phyloP scores from a whole-genome alignment of 2,888 invertebrate genomes.

The Petrophora chlorosata region DNA sequence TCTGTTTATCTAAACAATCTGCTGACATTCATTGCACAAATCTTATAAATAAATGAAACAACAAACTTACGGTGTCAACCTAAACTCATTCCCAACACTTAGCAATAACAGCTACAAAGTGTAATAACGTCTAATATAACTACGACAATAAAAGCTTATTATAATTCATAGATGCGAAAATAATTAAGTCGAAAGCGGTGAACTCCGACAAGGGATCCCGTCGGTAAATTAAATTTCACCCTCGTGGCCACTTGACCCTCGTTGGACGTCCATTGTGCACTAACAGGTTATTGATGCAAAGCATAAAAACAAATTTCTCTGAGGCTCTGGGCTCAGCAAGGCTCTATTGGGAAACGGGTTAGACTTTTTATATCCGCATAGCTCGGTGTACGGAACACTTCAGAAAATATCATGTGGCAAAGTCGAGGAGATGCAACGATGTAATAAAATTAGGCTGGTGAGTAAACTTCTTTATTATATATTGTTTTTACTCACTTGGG shows the following conservation, averaged over 20 bases:
- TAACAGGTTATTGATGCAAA: slow-evolving; percentile 62
- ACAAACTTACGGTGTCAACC: neutral
- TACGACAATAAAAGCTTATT: slow-evolving; percentile 43
- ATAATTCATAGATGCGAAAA: slow-evolving; percentile 60
- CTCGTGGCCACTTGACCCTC: slow-evolving; percentile 64
- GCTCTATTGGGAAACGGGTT: slow-evolving; percentile 25
- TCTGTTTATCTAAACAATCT: too few relatives aligned
- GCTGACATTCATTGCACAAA: too few relatives aligned
- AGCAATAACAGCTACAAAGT: slow-evolving; percentile 9
- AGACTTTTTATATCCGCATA: slow-evolving; percentile 5
- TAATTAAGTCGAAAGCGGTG: slow-evolving; percentile 61
- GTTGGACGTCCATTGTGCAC: slow-evolving; percentile 60
- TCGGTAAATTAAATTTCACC: slow-evolving; percentile 67
- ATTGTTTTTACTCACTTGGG: too few relatives aligned
- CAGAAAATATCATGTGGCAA: neutral
- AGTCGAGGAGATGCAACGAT: too few relatives aligned
- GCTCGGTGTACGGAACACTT: neutral
- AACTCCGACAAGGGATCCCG: slow-evolving; percentile 50
- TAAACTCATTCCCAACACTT: neutral
- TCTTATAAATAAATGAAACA: too few relatives aligned
- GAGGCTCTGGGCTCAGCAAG: slow-evolving; percentile 25
- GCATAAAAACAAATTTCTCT: slow-evolving; percentile 50
- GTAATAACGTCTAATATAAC: slow-evolving; percentile 28
- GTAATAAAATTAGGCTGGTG: too few relatives aligned
- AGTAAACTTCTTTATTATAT: too few relatives aligned